Percentiles rank a stretch among this genome's conserved stretches.
Conservation (phyloP, 1,140 invertebrate species). For the Drosophila rhopaloa region DNA sequence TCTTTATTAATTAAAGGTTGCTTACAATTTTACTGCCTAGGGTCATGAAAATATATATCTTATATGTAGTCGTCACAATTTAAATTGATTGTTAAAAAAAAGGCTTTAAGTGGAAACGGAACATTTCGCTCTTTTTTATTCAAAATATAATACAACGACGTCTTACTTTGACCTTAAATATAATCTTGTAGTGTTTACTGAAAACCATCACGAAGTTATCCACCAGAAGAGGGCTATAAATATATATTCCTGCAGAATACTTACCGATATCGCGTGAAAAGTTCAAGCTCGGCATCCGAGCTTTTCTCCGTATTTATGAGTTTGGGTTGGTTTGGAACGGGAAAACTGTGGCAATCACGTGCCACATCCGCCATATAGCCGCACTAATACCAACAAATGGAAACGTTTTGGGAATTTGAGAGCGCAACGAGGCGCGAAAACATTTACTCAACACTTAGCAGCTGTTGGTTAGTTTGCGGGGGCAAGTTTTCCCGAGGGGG, state of each 20-base stretch:
- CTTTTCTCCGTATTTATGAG: slow-evolving; percentile 21
- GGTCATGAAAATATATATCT: too few relatives aligned
- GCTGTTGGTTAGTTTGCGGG: slow-evolving; percentile 60
- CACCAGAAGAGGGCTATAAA: too few relatives aligned
- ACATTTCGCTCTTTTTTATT: too few relatives aligned
- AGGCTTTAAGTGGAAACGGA: too few relatives aligned
- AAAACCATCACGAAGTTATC: not conserved
- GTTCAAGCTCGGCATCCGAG: not conserved
- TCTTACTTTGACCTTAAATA: too few relatives aligned
- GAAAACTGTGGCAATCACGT: slow-evolving; percentile 55
- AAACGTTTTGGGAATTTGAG: slow-evolving; percentile 68
- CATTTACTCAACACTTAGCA: slow-evolving; percentile 81
- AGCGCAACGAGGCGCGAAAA: slow-evolving; percentile 78
- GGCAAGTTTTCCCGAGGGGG: slow-evolving; percentile 15
- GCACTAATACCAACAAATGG: slow-evolving; percentile 25
- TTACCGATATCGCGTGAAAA: slow-evolving; percentile 9
- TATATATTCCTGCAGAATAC: not conserved
- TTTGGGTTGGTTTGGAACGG: not conserved
- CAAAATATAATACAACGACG: too few relatives aligned
- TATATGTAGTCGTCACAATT: too few relatives aligned
- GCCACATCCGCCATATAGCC: slow-evolving; percentile 51
- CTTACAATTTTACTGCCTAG: too few relatives aligned
- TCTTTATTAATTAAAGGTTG: too few relatives aligned
- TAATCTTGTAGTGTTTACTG: too few relatives aligned
- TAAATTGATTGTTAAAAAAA: too few relatives aligned